A percentile compares a stretch with the other conserved stretches of the same genome.
phyloP scores from a whole-genome alignment of 2,797 vertebrate species.

The Cossypha dichroa region DNA sequence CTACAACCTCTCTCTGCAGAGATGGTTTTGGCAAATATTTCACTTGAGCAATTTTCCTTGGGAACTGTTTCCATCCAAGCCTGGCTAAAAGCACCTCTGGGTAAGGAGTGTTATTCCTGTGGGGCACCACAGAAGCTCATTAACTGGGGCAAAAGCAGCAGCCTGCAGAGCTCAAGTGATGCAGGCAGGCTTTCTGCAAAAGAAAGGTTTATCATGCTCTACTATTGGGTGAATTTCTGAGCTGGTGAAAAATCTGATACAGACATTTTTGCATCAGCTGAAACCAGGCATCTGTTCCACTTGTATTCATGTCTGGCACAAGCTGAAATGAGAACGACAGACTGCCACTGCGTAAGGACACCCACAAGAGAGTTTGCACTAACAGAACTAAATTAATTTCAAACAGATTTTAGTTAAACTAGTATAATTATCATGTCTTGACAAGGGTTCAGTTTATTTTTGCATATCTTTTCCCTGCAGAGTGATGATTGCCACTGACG shows the following conservation, averaged over 20 bases:
- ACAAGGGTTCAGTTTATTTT: neutral
- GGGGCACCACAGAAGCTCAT: neutral
- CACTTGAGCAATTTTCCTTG: neutral
- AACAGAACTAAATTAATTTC: slow-evolving; percentile 23
- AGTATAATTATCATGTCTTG: neutral
- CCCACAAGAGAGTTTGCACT: neutral
- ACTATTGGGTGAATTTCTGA: neutral
- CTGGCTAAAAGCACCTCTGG: neutral
- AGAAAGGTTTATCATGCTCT: neutral
- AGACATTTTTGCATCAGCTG: neutral
- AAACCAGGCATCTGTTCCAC: neutral
- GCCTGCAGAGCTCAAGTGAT: neutral
- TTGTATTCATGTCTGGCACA: neutral
- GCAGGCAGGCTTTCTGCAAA: neutral
- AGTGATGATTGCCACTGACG: neutral
- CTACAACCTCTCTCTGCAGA: neutral
- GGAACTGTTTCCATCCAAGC: neutral
- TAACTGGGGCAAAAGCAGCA: neutral
- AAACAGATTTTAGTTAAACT: slow-evolving; percentile 21
- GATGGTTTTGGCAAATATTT: neutral
- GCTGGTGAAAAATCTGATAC: neutral
- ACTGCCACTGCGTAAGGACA: neutral
- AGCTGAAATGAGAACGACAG: neutral
- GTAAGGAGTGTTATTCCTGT: neutral
- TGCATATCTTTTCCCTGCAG: neutral